phyloP scores from a whole-genome alignment of 2,888 invertebrate species.

The Galerucella calmariensis region DNA sequence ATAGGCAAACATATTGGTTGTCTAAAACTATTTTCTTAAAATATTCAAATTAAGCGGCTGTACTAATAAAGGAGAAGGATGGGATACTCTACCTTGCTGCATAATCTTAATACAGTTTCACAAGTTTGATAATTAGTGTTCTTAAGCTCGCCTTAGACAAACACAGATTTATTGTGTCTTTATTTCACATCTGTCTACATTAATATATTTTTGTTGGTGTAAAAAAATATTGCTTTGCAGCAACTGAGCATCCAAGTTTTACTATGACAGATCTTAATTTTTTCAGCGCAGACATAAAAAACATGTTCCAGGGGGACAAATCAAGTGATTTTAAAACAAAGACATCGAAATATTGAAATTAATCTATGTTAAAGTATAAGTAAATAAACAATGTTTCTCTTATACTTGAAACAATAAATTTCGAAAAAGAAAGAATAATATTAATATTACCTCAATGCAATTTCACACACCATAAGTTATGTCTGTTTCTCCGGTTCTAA shows the following conservation, averaged over 20 bases:
- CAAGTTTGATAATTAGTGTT: constrained; percentile 67
- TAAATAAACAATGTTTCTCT: too few relatives aligned
- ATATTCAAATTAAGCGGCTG: not conserved
- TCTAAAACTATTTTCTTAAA: not conserved
- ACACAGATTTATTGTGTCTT: constrained; percentile 63
- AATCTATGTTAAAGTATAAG: too few relatives aligned
- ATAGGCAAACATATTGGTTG: too few relatives aligned
- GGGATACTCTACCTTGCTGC: constrained; percentile 57
- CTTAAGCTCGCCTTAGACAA: constrained; percentile 65
- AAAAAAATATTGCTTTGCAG: not conserved
- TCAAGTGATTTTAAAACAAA: too few relatives aligned
- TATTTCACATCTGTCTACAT: constrained; percentile 34
- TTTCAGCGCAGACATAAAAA: too few relatives aligned
- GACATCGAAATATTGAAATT: too few relatives aligned
- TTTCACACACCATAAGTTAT: constrained; percentile 44
- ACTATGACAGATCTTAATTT: too few relatives aligned
- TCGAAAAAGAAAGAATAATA: not conserved
- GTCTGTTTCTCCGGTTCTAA: constrained; percentile 33
- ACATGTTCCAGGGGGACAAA: too few relatives aligned
- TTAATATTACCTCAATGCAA: constrained; percentile 27
- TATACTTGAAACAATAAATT: not conserved
- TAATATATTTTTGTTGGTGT: not conserved
- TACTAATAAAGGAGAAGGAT: constrained; percentile 18
- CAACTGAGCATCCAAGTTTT: too few relatives aligned
- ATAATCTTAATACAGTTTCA: constrained; percentile 67